phyloP scores from a whole-genome alignment of 2,797 vertebrate species.

The Poecilia gillii region DNA sequence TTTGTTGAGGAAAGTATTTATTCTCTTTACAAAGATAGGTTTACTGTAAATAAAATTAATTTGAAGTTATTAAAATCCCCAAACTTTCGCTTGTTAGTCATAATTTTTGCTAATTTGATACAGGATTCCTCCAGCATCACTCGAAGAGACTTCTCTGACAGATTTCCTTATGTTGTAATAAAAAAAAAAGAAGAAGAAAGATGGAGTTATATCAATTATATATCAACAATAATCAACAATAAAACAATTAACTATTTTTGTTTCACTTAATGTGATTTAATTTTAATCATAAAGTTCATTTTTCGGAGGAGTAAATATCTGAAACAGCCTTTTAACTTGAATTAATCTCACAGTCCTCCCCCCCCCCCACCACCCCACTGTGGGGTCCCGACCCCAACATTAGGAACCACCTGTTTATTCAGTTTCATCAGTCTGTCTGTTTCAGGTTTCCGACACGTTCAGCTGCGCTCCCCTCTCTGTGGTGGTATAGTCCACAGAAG shows the following conservation, averaged over 20 bases:
- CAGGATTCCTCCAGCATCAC: background rate
- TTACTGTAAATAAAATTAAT: background rate
- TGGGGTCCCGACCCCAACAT: background rate
- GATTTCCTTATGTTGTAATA: background rate
- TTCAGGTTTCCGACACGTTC: background rate
- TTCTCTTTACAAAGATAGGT: background rate
- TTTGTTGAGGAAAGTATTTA: background rate
- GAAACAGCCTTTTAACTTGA: background rate
- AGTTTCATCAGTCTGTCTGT: background rate
- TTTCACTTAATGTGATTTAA: background rate
- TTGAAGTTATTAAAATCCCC: background rate
- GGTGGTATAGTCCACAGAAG: conserved; percentile 72
- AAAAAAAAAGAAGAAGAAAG: background rate
- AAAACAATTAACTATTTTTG: background rate
- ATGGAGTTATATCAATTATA: background rate
- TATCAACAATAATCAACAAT: background rate
- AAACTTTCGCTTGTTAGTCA: background rate
- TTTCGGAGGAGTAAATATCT: background rate
- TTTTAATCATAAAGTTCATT: background rate
- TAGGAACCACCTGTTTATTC: background rate
- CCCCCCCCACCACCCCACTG: too few relatives aligned
- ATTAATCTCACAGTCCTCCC: too few relatives aligned
- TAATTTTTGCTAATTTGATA: background rate
- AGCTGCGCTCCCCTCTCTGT: conserved; percentile 37
- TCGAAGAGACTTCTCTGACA: background rate